Base-by-base conservation (phyloP, 2,888 invertebrate genomes). In the Tiliacea citrago region DNA sequence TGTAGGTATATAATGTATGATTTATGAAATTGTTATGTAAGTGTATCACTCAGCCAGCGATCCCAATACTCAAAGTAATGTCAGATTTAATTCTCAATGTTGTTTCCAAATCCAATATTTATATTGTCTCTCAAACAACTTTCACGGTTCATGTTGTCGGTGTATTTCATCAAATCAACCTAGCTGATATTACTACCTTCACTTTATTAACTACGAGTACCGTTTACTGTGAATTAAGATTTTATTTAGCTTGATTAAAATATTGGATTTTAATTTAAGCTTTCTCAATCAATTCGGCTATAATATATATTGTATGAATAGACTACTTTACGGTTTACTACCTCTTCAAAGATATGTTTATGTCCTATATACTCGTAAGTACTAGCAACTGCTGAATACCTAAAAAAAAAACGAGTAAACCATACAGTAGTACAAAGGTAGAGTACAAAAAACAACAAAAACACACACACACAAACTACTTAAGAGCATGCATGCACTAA, bases 71-170 rank as follows among this genome's bases (percentile, higher is more conserved):
- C 13, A n/a, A 51, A 66, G 35, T 66, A 45, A 72, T 51, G 29
- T 68, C 49, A 73, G n/a, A 79, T 60, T 60, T 21, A 49, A 24
- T 60, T 35, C 66, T 66, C 65, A 58, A 53, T 75, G 58, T 73
- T 65, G 35, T 74, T 68, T 42, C 47, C 21, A 51, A 79, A 68
- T 21, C 57, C 42, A 79, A 74, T 68, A 65, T 78, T 73, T 68
- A 68, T 65, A 63, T 68, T 55, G 58, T 55, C 63, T 63, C 51
- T 63, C 49, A 68, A 77, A 68, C 51, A 78, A 39, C 47, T 55
- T 61, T 47, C 42, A n/a, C n/a, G 21, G 10, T n/a, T 62, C 35
- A 57, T 29, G 39, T 68, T 51, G 6, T 53, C 13, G 10, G 24
- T 45, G 16, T 69, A 62, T 75, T 71, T 57, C 21, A 61, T 71